A percentile compares a stretch with the other conserved stretches of the same genome.
phyloP scores from a whole-genome alignment of 2,888 invertebrate genomes.

The Rhabditoides inermis region DNA sequence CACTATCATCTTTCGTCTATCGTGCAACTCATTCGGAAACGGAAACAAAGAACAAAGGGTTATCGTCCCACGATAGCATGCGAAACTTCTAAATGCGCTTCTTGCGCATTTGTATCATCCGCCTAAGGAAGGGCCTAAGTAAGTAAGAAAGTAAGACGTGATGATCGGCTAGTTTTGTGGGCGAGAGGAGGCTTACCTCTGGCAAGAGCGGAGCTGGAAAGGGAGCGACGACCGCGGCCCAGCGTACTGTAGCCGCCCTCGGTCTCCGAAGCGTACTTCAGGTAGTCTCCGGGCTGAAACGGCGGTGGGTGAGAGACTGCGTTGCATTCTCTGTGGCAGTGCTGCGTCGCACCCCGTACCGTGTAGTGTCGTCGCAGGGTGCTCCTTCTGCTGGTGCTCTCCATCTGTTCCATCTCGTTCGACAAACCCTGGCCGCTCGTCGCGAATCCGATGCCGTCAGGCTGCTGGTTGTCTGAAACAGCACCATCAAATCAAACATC shows the following conservation, averaged over 20 bases:
- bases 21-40: neutral
- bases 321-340: neutral
- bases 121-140: too few relatives aligned
- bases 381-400: constrained; percentile 37
- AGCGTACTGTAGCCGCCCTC: constrained; percentile 48
- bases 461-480: constrained; percentile 49
- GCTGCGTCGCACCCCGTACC: constrained; percentile 13
- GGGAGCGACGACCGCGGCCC: constrained; percentile 42
- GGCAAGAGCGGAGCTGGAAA: constrained; percentile 50
- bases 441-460: constrained; percentile 27
- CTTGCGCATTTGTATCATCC: too few relatives aligned
- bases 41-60: neutral
- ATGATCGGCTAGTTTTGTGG: too few relatives aligned
- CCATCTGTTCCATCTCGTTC: constrained; percentile 45
- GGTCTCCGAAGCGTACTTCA: constrained; percentile 47
- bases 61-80: neutral
- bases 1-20: neutral
- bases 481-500: neutral
- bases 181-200: constrained; percentile 38
- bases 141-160: too few relatives aligned
- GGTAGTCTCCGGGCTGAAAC: constrained; percentile 48
- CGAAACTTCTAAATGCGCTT: too few relatives aligned
- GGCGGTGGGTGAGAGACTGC: neutral
- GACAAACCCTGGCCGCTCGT: constrained; percentile 49
- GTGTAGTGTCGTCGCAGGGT: constrained; percentile 52